Conservation (phyloP, 2,888 invertebrate species). For the Drosophila mercatorum region DNA sequence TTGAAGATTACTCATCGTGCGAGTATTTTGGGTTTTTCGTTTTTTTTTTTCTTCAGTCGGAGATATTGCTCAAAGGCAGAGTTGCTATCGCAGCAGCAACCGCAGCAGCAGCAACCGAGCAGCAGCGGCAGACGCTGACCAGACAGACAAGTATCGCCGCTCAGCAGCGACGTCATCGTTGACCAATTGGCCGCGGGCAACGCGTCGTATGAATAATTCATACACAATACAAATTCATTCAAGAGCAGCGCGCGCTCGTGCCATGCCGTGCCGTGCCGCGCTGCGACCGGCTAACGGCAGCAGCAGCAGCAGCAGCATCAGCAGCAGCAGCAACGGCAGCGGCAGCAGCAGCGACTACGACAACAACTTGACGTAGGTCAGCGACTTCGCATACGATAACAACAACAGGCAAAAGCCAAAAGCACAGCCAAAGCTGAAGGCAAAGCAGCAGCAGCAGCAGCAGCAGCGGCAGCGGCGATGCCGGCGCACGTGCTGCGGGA, state of each 20-base stretch:
- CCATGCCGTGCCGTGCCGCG: constrained; percentile 15
- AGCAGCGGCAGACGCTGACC: constrained; percentile 38
- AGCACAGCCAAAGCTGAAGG: constrained; percentile 5
- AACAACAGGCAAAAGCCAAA: constrained; percentile 9
- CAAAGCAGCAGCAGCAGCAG: constrained; percentile 1
- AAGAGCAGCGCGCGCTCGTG: constrained; percentile 29
- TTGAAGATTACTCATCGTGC: constrained; percentile 69
- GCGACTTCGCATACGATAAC: constrained; percentile 60
- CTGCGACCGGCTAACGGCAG: neutral
- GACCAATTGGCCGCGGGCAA: constrained; percentile 47
- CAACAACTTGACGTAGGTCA: constrained; percentile 63
- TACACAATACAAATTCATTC: constrained; percentile 58
- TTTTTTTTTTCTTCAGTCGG: neutral
- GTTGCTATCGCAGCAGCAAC: neutral
- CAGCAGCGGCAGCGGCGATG: constrained; percentile 1
- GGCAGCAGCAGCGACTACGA: neutral
- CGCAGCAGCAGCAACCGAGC: neutral
- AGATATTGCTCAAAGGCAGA: constrained; percentile 7
- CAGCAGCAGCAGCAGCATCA: neutral
- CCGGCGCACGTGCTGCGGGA: constrained; percentile 40
- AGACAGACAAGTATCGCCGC: constrained; percentile 46
- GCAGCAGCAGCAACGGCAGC: constrained; percentile 3
- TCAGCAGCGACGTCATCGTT: constrained; percentile 48
- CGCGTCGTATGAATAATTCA: constrained; percentile 72
- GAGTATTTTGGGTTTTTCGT: constrained; percentile 62